Evolutionary conservation across 2,113 vertebrate genomes (phyloP), one percentile per base, ranked within the genome.

Genomic region (Odobenus rosmarus): DNA sequence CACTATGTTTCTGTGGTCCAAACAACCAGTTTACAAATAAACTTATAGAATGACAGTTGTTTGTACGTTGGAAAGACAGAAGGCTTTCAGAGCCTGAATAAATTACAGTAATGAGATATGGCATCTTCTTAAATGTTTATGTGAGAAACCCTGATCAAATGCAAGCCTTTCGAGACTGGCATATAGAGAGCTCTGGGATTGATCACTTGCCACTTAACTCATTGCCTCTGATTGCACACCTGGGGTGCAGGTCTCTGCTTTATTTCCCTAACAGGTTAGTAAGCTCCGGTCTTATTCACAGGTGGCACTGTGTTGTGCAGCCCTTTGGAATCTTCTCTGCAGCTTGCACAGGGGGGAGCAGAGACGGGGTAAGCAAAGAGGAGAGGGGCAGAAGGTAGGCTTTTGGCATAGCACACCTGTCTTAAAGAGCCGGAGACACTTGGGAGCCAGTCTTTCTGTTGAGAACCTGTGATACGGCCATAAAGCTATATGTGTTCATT

Each of bases 101-200:
- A 81, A 74, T 64, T 53, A 82, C 15, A 82, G 53, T 55, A 59
- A 42, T 24, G 61, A 92, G 46, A 87, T 92, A 42, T 61, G 81
- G 76, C 24, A 10, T 71, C 84, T 72, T 83, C 62, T 46, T 80
- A 88, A 93, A 51, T 0, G 0, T 39, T 33, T 49, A 11, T 2
- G 5, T 51, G 33, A 19, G n/a, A 31, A 83, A 64, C 67, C 23
- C 67, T 80, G 16, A 23, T 4, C 42, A 12, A 87, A 49, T 7
- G 33, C 13, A 1, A 33, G 6, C 2, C 81, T 71, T 71, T 28
- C 8, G 33, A 71, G 26, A 55, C 23, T 4, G 31, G 15, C 64
- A 77, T 6, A 36, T 3, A 39, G 0, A 39, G 2, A 23, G 16
- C 36, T 46, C 72, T 72, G 5, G 3, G 26, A 6, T 0, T 4